phyloP scores from a whole-genome alignment of 2,797 vertebrate species.

The Tragopan temminckii region DNA sequence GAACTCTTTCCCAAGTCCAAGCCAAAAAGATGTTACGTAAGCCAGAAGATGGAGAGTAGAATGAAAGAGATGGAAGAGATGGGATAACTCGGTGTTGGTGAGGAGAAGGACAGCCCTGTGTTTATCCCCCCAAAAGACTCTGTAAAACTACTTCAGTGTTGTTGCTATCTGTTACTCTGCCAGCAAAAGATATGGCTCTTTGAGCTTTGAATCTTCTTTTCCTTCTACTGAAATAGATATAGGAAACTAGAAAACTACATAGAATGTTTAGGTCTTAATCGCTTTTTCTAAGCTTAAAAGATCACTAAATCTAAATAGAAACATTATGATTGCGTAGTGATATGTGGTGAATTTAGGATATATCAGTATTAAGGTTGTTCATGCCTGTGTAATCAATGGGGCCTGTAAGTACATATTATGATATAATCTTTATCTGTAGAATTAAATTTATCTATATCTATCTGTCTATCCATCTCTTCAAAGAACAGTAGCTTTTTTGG shows the following conservation, averaged over 20 bases:
- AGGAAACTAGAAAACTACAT: neutral
- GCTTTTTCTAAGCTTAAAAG: neutral
- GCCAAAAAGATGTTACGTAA: neutral
- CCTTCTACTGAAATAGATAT: neutral
- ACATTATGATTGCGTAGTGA: neutral
- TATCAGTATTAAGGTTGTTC: neutral
- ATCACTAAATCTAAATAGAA: neutral
- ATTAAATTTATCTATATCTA: neutral
- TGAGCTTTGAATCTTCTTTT: neutral
- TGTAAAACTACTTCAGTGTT: neutral
- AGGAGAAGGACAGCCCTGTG: neutral
- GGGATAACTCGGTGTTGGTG: rapidly evolving
- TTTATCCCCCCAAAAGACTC: neutral
- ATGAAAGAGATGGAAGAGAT: neutral
- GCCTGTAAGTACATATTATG: neutral
- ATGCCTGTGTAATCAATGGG: neutral
- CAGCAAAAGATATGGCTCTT: neutral
- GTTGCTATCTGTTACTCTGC: neutral
- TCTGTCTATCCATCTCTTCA: no score
- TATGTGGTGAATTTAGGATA: neutral
- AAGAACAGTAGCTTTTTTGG: neutral
- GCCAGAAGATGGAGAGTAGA: neutral
- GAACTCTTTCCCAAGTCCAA: neutral
- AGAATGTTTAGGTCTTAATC: neutral
- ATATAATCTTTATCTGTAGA: neutral